Base-by-base conservation (phyloP, 2,797 vertebrate species). In the Phylloscopus collybita region DNA sequence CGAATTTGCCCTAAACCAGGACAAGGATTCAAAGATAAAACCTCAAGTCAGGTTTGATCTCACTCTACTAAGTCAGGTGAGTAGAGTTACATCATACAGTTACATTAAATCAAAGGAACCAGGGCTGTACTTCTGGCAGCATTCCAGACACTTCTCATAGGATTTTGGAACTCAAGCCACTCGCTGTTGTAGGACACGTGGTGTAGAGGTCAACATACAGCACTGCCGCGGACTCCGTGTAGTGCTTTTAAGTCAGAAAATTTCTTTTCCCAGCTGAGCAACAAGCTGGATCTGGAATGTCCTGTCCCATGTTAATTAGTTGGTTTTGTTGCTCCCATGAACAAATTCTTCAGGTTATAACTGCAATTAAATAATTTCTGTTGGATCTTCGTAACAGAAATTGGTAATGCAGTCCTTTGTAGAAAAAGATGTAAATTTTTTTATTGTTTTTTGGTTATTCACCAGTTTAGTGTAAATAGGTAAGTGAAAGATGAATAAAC, bases 171-270 rank as follows among this genome's bases (percentile, higher is more conserved):
- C 45, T 29, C 38, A 18, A 34, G 50, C n/a, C 50, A 23, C 36
- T 1, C 1, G 4, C 25, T 64, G 16, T 8, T 72, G 23, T 53
- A 36, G 3, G 29, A n/a, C 32, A 80, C 0, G 0, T 40, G 50
- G 49, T 70, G 20, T 30, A n/a, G 22, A 47, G n/a, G 30, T 44
- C 53, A 67, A 11, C 18, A 11, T 4, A 15, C 0, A 22, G 15
- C 53, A 22, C 42, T 34, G 21, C 7, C 0, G 0, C 17, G 23
- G 61, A 3, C 23, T 25, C 32, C 16, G 16, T 9, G 19, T 11
- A 66, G 40, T 38, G 36, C 10, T 60, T 73, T 29, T 49, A 53
- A 67, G 10, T 53, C 30, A 67, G 34, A 40, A 70, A 26, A 11
- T 26, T 60, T 10, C 16, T 84, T 87, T 75, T 61, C 62, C 26